Percentiles rank a stretch among this genome's conserved stretches.
phyloP scores from a whole-genome alignment of 2,113 vertebrate genomes.

The Pelmatolapia mariae region DNA sequence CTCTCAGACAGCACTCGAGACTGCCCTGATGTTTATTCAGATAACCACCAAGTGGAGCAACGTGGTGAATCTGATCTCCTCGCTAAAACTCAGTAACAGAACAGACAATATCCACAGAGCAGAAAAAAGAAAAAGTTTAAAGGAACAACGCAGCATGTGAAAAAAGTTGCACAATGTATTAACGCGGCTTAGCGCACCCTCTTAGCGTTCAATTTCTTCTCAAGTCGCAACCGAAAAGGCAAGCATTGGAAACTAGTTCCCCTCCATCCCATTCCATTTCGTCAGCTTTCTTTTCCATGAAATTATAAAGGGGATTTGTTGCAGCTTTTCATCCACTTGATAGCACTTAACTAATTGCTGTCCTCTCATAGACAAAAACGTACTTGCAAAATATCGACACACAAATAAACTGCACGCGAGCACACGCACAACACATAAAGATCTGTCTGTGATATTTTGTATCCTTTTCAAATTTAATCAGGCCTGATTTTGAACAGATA shows the following conservation, averaged over 20 bases:
- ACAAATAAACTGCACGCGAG: constrained; percentile 14
- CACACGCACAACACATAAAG: background rate
- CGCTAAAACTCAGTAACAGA: background rate
- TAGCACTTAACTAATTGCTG: constrained; percentile 73
- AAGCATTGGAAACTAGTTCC: constrained; percentile 53
- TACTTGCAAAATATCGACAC: constrained; percentile 33
- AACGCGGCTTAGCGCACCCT: constrained; percentile 1
- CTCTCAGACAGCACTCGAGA: constrained; percentile 63
- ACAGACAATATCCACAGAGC: background rate
- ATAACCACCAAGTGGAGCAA: constrained; percentile 50
- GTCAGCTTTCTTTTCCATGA: constrained; percentile 66
- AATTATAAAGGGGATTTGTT: constrained; percentile 66
- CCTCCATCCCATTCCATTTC: constrained; percentile 58
- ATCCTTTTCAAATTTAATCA: constrained; percentile 20
- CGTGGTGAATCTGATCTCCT: constrained; percentile 24
- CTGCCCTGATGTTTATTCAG: constrained; percentile 58
- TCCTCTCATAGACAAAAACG: constrained; percentile 49
- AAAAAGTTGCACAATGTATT: background rate
- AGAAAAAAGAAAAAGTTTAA: background rate
- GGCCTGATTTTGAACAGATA: constrained; percentile 16
- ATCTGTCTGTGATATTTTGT: background rate
- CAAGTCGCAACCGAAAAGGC: constrained; percentile 47
- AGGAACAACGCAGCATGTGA: background rate
- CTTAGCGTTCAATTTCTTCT: constrained; percentile 47
- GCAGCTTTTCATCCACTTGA: constrained; percentile 75